Evolutionary conservation across 2,797 vertebrate genomes (phyloP), one percentile per base, ranked within the genome.

Genomic region (Somateria mollissima): DNA sequence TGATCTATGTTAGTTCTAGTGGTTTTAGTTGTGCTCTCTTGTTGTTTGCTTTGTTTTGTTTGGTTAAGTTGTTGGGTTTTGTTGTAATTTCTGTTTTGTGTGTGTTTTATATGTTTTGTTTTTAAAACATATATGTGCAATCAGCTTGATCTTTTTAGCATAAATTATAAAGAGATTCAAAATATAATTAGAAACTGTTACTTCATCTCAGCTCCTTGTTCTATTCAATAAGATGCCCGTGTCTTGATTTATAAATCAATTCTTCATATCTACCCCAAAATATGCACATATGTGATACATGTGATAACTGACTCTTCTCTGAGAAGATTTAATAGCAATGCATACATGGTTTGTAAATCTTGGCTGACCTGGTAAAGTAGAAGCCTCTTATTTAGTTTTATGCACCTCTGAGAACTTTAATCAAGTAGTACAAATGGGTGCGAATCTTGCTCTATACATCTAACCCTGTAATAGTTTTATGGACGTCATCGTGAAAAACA

Each of bases 371-470:
- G 6, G 5, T 75, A 78, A 89, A 72, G 27, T 61, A 91, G 84
- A 83, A 94, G 30, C 5, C 6, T 25, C 34, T 91, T 92, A 53
- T 82, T 81, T 70, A 30, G 87, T 45, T 91, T 45, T 19, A 32
- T 39, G 43, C 9, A 74, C 56, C 41, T 67, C 49, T 83, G 65
- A 94, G 37, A 94, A 2, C 32, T 90, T 93, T 95, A 92, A 87
- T 36, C 32, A 85, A 82, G 27, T 37, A 77, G 34, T 34, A 56
- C 43, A 82, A 86, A 64, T 56, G 2, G 18, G 10, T 41, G 47
- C 6, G 93, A 91, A 71, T 86, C 49, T 51, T 75, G 41, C 13
- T 70, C 78, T 76, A 51, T 30, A 20, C 49, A 39, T 30, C 16
- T 54, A 87, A 89, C 20, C 10, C 13, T 66, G 37, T 92, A 56